Percentiles rank a stretch among this genome's conserved stretches.
Evolutionary conservation across 2,888 invertebrate species (phyloP).

Genomic region (Meteorus cinctellus): DNA sequence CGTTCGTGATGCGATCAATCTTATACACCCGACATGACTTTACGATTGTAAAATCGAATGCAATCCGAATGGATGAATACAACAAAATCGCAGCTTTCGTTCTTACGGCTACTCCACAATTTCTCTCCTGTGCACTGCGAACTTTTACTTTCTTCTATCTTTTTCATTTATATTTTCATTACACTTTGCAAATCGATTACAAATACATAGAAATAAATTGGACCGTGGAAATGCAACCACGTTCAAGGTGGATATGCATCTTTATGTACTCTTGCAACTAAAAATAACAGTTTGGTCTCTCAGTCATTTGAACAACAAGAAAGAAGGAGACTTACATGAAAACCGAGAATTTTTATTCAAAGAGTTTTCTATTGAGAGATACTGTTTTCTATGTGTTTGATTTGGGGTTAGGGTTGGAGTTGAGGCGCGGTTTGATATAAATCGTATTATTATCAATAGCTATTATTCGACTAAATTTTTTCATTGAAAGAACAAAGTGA

Average conservation of each 20-base stretch:
- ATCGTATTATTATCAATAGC: no score
- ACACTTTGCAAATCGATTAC: background rate
- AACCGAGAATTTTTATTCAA: no score
- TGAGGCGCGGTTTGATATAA: no score
- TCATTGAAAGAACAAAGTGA: no score
- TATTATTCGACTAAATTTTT: no score
- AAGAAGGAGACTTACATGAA: no score
- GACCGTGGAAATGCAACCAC: slow-evolving; percentile 29
- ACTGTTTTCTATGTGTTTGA: no score
- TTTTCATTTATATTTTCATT: background rate
- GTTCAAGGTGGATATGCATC: slow-evolving; percentile 39
- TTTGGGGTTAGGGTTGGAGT: no score
- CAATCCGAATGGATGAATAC: background rate
- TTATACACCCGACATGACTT: slow-evolving; percentile 33
- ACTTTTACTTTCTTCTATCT: slow-evolving; percentile 29
- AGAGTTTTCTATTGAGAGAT: no score
- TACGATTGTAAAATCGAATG: slow-evolving; percentile 27
- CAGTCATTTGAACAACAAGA: no score
- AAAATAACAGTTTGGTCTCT: no score
- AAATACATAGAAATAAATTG: slow-evolving; percentile 2
- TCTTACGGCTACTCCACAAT: background rate
- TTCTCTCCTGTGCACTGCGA: background rate
- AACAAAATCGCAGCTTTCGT: slow-evolving; percentile 15
- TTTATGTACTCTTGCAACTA: background rate
- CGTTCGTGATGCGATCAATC: slow-evolving; percentile 17